Evolutionary conservation across 2,113 vertebrate genomes (phyloP).

Genomic region (Ornithorhynchus anatinus): DNA sequence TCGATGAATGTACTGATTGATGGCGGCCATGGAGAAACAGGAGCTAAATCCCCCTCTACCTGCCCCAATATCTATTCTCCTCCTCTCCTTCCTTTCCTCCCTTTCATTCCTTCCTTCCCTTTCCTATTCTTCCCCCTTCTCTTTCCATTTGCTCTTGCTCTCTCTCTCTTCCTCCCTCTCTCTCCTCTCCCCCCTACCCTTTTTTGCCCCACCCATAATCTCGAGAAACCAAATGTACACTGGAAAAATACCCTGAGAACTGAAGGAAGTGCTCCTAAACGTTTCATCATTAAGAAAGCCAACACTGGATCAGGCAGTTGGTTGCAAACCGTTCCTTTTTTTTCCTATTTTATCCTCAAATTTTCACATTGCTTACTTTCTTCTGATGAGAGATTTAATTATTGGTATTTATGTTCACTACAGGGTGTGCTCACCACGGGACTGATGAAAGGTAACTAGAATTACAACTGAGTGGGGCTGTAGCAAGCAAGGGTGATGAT

Average conservation of each 20-base stretch:
- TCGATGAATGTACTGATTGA: too few relatives aligned
- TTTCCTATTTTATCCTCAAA: constrained; percentile 13
- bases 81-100: too few relatives aligned
- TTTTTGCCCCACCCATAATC: too few relatives aligned
- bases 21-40: too few relatives aligned
- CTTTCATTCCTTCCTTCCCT: too few relatives aligned
- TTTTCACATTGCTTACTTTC: constrained; percentile 21
- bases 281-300: constrained; percentile 8
- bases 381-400: constrained; percentile 54
- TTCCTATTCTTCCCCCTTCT: too few relatives aligned
- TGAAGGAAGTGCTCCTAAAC: background rate
- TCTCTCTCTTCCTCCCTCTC: too few relatives aligned
- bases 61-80: too few relatives aligned
- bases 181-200: background rate
- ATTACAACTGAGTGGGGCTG: constrained; percentile 33
- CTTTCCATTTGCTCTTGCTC: too few relatives aligned
- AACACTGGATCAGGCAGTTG: background rate
- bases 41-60: too few relatives aligned
- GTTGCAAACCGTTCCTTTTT: background rate
- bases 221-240: background rate
- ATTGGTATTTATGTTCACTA: constrained; percentile 15
- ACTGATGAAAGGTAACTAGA: constrained; percentile 50
- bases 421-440: constrained; percentile 10
- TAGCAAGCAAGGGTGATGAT: constrained; percentile 26
- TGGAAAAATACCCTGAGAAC: background rate